Conservation (phyloP, 2,888 invertebrate genomes). For the Halocaridina rubra region DNA sequence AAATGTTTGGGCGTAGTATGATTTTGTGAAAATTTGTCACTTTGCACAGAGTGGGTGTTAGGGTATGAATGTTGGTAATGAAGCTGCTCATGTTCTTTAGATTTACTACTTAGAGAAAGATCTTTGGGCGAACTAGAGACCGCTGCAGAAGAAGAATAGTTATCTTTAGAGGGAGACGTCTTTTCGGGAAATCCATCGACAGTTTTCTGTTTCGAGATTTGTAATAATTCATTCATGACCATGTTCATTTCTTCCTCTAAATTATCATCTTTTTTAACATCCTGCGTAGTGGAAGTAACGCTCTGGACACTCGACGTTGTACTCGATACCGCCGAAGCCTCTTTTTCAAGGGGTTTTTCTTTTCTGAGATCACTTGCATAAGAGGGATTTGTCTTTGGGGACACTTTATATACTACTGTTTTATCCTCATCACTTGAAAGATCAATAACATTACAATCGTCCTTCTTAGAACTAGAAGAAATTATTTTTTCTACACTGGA, state of each 20-base stretch:
- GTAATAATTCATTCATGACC: conserved; percentile 63
- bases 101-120: background rate
- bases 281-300: background rate
- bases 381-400: background rate
- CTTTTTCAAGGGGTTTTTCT: background rate
- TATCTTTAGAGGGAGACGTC: background rate
- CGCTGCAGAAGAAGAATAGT: background rate
- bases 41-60: background rate
- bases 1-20: background rate
- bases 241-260: conserved; percentile 59
- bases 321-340: background rate
- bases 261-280: conserved; percentile 44
- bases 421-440: conserved; percentile 61
- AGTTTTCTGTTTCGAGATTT: conserved; percentile 58
- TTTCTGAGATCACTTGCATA: background rate
- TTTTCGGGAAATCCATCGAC: conserved; percentile 16
- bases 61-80: background rate
- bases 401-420: conserved; percentile 6
- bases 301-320: conserved; percentile 14
- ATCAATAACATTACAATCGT: conserved; percentile 45
- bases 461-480: background rate
- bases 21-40: background rate
- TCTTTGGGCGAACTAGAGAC: conserved; percentile 6
- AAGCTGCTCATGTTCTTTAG: conserved; percentile 4
- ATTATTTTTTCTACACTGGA: background rate